Conservation (phyloP, 2,888 invertebrate species). For the Hypercompe scribonia region DNA sequence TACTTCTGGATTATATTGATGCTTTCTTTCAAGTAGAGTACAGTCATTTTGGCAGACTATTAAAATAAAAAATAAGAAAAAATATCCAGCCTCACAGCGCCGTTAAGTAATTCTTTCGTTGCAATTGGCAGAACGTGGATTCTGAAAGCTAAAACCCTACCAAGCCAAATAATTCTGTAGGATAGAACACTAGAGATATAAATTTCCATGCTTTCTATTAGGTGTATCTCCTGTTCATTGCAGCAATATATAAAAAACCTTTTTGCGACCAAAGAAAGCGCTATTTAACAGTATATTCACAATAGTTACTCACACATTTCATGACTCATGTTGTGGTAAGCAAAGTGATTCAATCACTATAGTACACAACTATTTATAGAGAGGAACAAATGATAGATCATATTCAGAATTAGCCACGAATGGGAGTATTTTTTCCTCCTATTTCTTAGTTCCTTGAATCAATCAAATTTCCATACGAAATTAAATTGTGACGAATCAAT, state of each 20-base stretch:
- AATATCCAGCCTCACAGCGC: too few relatives aligned
- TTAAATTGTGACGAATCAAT: neutral
- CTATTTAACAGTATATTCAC: constrained; percentile 19
- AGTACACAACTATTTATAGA: constrained; percentile 53
- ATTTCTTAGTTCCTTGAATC: neutral
- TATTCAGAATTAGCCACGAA: constrained; percentile 52
- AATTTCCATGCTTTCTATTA: too few relatives aligned
- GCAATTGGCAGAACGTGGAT: too few relatives aligned
- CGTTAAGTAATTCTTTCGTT: too few relatives aligned
- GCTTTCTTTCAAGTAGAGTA: too few relatives aligned
- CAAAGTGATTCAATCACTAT: constrained; percentile 63
- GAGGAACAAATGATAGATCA: constrained; percentile 51
- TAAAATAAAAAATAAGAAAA: too few relatives aligned
- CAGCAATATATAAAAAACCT: neutral
- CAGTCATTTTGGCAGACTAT: too few relatives aligned
- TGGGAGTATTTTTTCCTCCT: constrained; percentile 14
- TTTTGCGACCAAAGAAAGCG: constrained; percentile 61
- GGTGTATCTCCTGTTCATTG: too few relatives aligned
- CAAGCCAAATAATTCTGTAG: too few relatives aligned
- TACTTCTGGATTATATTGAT: too few relatives aligned
- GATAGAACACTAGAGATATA: too few relatives aligned
- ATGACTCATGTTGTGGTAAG: constrained; percentile 62
- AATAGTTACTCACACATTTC: constrained; percentile 46
- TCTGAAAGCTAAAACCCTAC: too few relatives aligned
- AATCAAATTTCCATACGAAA: neutral